Evolutionary conservation across 1,140 invertebrate genomes (phyloP), one percentile per base, ranked within the genome.

Genomic region (Ceratina australensis): DNA sequence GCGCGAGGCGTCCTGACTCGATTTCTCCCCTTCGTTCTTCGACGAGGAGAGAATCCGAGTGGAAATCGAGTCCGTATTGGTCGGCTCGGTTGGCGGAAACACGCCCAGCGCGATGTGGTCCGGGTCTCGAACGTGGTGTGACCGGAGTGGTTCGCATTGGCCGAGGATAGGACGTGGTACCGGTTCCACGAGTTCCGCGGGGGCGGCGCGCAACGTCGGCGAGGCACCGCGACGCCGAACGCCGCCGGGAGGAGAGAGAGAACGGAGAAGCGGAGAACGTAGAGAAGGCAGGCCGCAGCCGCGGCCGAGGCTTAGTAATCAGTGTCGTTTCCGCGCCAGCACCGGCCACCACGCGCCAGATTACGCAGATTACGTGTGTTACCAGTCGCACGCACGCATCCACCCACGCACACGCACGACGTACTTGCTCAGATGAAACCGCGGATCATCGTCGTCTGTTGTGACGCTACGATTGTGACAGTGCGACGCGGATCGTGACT

Each of bases 241-340:
- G 68, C 75, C 74, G 67, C 28, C 75, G 65, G 50, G 78, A 72
- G 33, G 33, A 78, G 76, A 79, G 68, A 75, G 52, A 77, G 66
- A 80, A 78, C 54, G 67, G n/a, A n/a, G n/a, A n/a, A n/a, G n/a
- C 77, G 81, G 71, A 63, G 33, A 8, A 10, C 33, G 33, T 5
- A 42, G 33, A 42, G 33, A 42, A 42, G 78, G 69, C 82, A 80
- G 82, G 78, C 82, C 83, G 60, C 84, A 75, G 87, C 82, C 81
- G 78, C 73, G 81, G 81, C 60, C 84, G 85, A 88, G 85, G 33
- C 33, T 89, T 85, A 85, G 89, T 90, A 92, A 92, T 91, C 91
- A 92, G 91, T 92, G 91, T 90, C 90, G 91, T 92, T 90, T 91
- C 89, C 90, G 90, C 90, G 89, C 86, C 89, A 91, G 90, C 84